These are phyloP conservation scores for Pocillopora meandrina DNA, from an alignment of 92 coral and sea anemone species.

Conservation along the genomic window DNA sequence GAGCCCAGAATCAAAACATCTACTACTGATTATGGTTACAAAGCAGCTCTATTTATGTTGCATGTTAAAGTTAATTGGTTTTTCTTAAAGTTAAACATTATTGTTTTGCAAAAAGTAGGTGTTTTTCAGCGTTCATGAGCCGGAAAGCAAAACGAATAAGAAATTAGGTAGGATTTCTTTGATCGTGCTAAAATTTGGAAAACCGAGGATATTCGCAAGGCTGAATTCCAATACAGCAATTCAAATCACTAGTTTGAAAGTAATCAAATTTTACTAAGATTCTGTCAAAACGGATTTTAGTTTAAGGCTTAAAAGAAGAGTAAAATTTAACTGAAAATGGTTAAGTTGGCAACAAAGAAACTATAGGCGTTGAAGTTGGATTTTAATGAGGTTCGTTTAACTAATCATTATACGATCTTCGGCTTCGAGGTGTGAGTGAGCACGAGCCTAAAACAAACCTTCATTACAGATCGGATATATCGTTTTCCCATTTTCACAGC, in stretches of 20 bases:
- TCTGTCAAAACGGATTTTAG: neutral
- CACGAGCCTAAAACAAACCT: neutral
- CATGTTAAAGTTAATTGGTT: too few species aligned
- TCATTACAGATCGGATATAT: neutral
- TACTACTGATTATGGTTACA: too few species aligned
- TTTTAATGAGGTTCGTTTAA: neutral
- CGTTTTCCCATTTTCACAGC: neutral
- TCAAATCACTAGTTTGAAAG: slow-evolving; percentile 3
- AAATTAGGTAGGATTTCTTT: neutral
- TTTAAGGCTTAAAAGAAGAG: neutral
- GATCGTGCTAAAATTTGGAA: neutral
- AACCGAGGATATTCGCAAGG: slow-evolving; percentile 1
- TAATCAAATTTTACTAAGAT: slow-evolving; percentile 3
- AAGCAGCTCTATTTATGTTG: too few species aligned
- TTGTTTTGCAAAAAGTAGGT: too few species aligned
- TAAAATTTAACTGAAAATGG: neutral
- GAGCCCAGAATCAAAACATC: too few species aligned
- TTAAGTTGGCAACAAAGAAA: slow-evolving; percentile 12
- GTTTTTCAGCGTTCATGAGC: too few species aligned
- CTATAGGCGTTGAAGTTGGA: neutral
- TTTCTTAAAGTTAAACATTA: too few species aligned
- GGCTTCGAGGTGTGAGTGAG: slow-evolving; percentile 1
- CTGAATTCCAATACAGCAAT: slow-evolving; percentile 1
- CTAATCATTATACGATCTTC: neutral
- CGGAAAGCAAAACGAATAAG: neutral